These are phyloP conservation scores for Pleuronectes platessa DNA, from an alignment of 2,113 vertebrate genomes.

Conservation along the genomic window DNA sequence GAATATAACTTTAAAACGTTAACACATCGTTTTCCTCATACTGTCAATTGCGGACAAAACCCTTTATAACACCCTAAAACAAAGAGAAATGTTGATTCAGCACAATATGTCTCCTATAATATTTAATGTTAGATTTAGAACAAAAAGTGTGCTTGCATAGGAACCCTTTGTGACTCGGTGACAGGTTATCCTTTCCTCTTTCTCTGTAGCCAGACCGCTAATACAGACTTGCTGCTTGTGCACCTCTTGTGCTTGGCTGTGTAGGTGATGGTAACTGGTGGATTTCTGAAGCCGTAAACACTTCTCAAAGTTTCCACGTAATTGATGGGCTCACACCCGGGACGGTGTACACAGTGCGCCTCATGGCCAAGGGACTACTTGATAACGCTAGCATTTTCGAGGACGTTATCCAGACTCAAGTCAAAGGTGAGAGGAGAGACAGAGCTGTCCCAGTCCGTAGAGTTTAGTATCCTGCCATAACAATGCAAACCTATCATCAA, in stretches of 20 bases:
- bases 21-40: too few species aligned
- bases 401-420: conserved; percentile 93
- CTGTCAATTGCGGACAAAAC: too few species aligned
- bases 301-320: conserved; percentile 89
- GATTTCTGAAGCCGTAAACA: conserved; percentile 88
- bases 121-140: conserved; percentile 24
- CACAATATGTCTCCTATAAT: not conserved
- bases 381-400: conserved; percentile 96
- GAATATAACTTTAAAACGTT: too few species aligned
- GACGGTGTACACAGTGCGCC: conserved; percentile 88
- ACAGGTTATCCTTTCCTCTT: conserved; percentile 18
- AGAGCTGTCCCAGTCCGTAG: conserved; percentile 22
- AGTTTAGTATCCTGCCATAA: conserved; percentile 13
- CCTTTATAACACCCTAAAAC: too few species aligned
- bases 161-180: not conserved
- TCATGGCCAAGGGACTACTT: conserved; percentile 90
- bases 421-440: conserved; percentile 88
- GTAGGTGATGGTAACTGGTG: conserved; percentile 89
- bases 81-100: not conserved
- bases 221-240: conserved; percentile 77
- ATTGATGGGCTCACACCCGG: conserved; percentile 89
- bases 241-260: conserved; percentile 80
- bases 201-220: conserved; percentile 33
- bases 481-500: not conserved
- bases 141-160: too few species aligned